phyloP scores from a whole-genome alignment of 2,113 vertebrate genomes.

The Lota lota region DNA sequence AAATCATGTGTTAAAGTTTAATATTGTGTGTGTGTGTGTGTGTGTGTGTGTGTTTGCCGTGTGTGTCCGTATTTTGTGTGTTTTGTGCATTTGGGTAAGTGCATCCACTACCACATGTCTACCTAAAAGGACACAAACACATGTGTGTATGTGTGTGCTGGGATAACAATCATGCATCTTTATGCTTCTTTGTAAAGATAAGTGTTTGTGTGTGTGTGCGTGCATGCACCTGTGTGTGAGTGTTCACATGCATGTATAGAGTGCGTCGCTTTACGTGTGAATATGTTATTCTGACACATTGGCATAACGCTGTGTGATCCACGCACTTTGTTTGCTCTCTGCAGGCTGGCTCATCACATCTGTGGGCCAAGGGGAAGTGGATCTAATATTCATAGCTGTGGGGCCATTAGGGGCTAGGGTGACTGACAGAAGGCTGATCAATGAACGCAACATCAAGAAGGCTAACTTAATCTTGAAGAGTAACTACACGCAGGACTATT shows the following conservation, averaged over 20 bases:
- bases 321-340: constrained; percentile 40
- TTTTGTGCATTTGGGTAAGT: too few species aligned
- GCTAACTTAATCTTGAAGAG: constrained; percentile 24
- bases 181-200: too few species aligned
- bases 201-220: not conserved
- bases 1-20: too few species aligned
- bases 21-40: too few species aligned
- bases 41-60: too few species aligned
- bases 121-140: too few species aligned
- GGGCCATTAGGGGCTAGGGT: constrained; percentile 70
- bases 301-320: constrained; percentile 8
- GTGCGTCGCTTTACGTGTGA: not conserved
- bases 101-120: too few species aligned
- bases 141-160: too few species aligned
- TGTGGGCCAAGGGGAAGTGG: constrained; percentile 66
- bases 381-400: constrained; percentile 78
- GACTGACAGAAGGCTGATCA: constrained; percentile 57
- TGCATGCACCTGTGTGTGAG: not conserved
- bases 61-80: too few species aligned
- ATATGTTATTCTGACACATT: not conserved
- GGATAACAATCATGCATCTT: too few species aligned
- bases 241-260: not conserved
- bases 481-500: too few species aligned
- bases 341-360: constrained; percentile 61
- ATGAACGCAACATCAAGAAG: constrained; percentile 40